These are phyloP conservation scores for Nesidiocoris tenuis DNA, from an alignment of 2,888 invertebrate genomes.

Conservation along the genomic window DNA sequence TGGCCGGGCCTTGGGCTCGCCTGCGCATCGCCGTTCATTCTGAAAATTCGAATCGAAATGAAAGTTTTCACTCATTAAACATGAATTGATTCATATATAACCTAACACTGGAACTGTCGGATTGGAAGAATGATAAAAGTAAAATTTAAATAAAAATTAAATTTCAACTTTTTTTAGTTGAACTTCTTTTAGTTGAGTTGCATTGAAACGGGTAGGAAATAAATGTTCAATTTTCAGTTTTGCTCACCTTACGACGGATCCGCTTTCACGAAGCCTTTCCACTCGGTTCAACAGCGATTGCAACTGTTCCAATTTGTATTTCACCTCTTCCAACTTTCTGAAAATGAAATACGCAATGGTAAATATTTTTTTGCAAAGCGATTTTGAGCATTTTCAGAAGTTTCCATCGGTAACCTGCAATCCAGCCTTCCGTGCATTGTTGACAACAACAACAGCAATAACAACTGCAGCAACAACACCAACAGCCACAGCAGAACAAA, in stretches of 20 bases:
- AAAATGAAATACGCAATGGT: conserved; percentile 26
- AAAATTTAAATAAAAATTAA: not conserved
- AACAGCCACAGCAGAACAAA: no score
- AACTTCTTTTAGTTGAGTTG: not conserved
- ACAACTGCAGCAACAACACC: no score
- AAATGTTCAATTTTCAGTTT: not conserved
- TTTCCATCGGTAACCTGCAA: no score
- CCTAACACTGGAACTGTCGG: no score
- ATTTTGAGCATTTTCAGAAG: no score
- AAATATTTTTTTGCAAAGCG: no score
- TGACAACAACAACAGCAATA: no score
- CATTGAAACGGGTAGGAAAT: not conserved
- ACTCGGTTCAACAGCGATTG: conserved; percentile 47
- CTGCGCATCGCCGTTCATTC: conserved; percentile 43
- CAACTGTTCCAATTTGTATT: conserved; percentile 50
- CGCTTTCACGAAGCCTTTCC: conserved; percentile 47
- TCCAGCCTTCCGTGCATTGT: no score
- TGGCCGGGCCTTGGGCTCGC: conserved; percentile 35
- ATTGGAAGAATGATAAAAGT: not conserved
- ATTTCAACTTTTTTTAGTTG: no score
- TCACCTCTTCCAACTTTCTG: conserved; percentile 51
- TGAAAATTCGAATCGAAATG: not conserved
- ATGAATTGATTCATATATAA: no score
- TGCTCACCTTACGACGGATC: conserved; percentile 48
- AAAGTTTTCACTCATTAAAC: not conserved